phyloP scores from a whole-genome alignment of 2,113 vertebrate genomes.

The Rhynchomys soricoides region DNA sequence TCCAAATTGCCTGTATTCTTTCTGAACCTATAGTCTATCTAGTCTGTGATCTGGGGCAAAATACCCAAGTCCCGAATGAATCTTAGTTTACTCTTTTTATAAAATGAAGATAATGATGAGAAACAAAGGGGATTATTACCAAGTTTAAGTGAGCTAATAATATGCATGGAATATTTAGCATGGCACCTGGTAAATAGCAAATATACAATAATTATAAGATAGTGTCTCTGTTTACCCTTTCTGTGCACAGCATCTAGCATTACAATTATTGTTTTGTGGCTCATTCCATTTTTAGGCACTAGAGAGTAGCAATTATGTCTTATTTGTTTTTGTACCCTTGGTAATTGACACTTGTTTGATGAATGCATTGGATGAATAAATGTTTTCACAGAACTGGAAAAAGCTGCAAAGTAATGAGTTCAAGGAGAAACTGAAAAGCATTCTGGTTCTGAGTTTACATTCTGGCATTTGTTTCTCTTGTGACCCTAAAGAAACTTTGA shows the following conservation, averaged over 20 bases:
- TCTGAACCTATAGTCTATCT: not conserved
- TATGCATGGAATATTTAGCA: constrained; percentile 48
- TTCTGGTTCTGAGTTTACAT: constrained; percentile 23
- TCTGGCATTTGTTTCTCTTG: not conserved
- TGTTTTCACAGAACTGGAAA: constrained; percentile 38
- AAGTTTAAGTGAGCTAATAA: constrained; percentile 9
- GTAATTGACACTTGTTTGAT: constrained; percentile 30
- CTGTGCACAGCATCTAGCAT: not conserved
- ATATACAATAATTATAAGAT: constrained; percentile 16
- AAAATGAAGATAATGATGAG: constrained; percentile 9
- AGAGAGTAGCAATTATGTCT: not conserved
- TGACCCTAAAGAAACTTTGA: constrained; percentile 19
- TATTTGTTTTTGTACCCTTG: constrained; percentile 34
- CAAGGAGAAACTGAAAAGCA: not conserved
- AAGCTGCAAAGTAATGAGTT: constrained; percentile 15
- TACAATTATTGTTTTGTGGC: not conserved
- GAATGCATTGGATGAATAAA: constrained; percentile 45
- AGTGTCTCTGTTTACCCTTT: not conserved
- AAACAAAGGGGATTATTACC: constrained; percentile 26
- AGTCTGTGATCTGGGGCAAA: not conserved
- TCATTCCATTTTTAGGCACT: constrained; percentile 39
- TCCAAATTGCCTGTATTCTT: not conserved
- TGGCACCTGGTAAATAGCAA: constrained; percentile 13
- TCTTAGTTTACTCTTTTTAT: constrained; percentile 12
- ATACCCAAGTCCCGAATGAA: not conserved